A percentile compares a stretch with the other conserved stretches of the same genome.
phyloP scores from a whole-genome alignment of 2,113 vertebrate genomes.

The Chitala chitala region DNA sequence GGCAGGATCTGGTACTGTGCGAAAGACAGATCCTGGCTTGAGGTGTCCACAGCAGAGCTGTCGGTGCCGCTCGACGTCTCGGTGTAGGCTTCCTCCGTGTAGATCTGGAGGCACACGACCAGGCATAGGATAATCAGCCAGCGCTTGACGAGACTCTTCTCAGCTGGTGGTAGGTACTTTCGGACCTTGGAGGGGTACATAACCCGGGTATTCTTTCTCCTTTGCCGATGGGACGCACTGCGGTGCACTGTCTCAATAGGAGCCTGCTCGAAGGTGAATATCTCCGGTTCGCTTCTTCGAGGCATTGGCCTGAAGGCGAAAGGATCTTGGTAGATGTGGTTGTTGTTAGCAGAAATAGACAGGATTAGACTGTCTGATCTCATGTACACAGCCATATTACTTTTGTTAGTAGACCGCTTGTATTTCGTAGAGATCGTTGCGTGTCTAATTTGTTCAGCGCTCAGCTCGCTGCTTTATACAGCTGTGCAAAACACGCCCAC shows the following conservation, averaged over 20 bases:
- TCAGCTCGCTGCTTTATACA: slow-evolving; percentile 26
- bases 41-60: slow-evolving; percentile 17
- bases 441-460: neutral
- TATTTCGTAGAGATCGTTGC: neutral
- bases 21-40: slow-evolving; percentile 15
- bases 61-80: slow-evolving; percentile 32
- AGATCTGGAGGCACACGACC: slow-evolving; percentile 68
- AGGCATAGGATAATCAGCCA: slow-evolving; percentile 62
- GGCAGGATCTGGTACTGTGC: slow-evolving; percentile 42
- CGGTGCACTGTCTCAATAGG: slow-evolving; percentile 43
- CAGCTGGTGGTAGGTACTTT: slow-evolving; percentile 63
- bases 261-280: slow-evolving; percentile 63
- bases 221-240: slow-evolving; percentile 41
- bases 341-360: slow-evolving; percentile 22
- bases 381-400: slow-evolving; percentile 34
- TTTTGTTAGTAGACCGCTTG: neutral
- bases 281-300: slow-evolving; percentile 61
- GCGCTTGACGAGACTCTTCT: slow-evolving; percentile 61
- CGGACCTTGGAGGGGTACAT: slow-evolving; percentile 66
- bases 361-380: slow-evolving; percentile 46
- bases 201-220: slow-evolving; percentile 59
- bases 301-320: slow-evolving; percentile 32
- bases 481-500: slow-evolving; percentile 33
- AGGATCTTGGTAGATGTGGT: slow-evolving; percentile 19
- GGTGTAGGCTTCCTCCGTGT: slow-evolving; percentile 57